These are phyloP conservation scores for Eupithecia pulchellata DNA, from an alignment of 2,888 invertebrate genomes.

Conservation along the genomic window DNA sequence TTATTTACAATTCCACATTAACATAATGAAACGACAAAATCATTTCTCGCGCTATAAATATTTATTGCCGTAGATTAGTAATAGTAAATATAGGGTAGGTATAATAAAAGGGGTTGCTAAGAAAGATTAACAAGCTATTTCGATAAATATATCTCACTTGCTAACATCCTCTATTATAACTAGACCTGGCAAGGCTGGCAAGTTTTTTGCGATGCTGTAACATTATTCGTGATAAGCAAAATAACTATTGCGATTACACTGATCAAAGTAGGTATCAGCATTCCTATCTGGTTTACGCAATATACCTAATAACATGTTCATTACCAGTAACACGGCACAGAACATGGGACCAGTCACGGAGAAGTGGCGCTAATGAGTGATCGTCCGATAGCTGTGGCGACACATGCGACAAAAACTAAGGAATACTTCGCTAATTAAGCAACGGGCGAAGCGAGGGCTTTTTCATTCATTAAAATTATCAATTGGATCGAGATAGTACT, in stretches of 20 bases:
- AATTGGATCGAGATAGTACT: not conserved
- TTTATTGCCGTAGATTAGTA: too few species aligned
- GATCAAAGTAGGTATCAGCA: not conserved
- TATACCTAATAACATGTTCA: constrained; percentile 16
- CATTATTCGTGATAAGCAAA: not conserved
- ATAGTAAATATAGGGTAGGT: too few species aligned
- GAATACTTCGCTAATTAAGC: constrained; percentile 31
- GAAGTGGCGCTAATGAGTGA: constrained; percentile 75
- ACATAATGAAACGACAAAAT: not conserved
- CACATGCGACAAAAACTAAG: constrained; percentile 32
- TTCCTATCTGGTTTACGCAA: not conserved
- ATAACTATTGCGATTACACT: not conserved
- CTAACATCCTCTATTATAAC: too few species aligned
- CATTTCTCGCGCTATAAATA: not conserved
- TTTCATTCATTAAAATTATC: constrained; percentile 42
- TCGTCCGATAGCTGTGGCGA: constrained; percentile 47
- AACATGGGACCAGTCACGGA: constrained; percentile 64
- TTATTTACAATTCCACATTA: constrained; percentile 24
- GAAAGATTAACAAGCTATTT: too few species aligned
- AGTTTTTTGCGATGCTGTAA: not conserved
- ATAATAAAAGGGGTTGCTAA: too few species aligned
- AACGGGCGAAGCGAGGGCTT: constrained; percentile 1
- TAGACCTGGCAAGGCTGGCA: not conserved
- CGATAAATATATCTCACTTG: too few species aligned
- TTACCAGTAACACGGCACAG: constrained; percentile 27